Conservation (phyloP, 2,113 vertebrate species). For the Mormoops blainvillei region DNA sequence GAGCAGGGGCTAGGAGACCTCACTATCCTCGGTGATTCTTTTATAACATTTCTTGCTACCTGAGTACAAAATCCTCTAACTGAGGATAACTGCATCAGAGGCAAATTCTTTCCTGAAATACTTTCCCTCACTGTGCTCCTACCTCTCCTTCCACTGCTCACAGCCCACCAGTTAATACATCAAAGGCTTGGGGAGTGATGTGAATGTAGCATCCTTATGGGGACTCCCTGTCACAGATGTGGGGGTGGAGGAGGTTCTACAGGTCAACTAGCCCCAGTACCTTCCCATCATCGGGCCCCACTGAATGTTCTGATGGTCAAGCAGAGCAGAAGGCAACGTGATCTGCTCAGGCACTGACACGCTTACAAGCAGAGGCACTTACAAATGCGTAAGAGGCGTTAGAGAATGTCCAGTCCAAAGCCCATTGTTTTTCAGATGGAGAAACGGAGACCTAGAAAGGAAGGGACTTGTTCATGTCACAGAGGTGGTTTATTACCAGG, state of each 20-base stretch:
- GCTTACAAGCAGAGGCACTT: background rate
- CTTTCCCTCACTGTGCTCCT: background rate
- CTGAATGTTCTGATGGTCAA: background rate
- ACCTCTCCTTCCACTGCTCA: background rate
- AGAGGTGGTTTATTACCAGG: background rate
- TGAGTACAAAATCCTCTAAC: slow-evolving; percentile 28
- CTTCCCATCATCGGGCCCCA: background rate
- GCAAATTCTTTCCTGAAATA: background rate
- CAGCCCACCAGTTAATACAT: background rate
- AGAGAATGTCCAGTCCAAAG: background rate
- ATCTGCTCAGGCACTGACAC: background rate
- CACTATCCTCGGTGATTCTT: background rate
- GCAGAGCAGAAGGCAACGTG: background rate
- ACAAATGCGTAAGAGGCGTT: too few species aligned
- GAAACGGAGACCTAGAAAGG: background rate
- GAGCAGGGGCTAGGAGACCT: slow-evolving; percentile 34
- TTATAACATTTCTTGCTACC: slow-evolving; percentile 31
- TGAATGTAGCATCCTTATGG: background rate
- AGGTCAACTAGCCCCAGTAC: rapidly evolving
- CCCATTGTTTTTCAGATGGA: background rate
- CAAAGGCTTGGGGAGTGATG: background rate
- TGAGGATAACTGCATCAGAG: background rate
- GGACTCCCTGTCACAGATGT: background rate
- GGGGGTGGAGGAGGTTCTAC: background rate
- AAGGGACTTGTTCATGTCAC: background rate